Evolutionary conservation across 2,113 vertebrate species (phyloP).

Genomic region (Epinephelus moara): DNA sequence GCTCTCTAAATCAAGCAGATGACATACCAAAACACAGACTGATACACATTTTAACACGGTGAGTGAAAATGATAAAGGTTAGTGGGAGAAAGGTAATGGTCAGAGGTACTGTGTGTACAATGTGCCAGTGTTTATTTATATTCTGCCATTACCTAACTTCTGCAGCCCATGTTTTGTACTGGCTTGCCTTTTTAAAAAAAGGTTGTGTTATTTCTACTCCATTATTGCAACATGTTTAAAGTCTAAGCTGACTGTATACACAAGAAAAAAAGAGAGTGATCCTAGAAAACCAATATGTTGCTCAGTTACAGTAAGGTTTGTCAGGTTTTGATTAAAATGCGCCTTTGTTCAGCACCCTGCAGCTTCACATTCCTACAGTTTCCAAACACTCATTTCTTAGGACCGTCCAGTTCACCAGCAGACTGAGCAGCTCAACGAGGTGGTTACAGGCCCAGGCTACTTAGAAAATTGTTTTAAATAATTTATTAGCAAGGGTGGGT

Average conservation of each 20-base stretch:
- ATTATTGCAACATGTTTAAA: background rate
- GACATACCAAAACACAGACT: background rate
- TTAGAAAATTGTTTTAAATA: background rate
- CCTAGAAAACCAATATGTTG: background rate
- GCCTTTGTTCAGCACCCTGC: conserved; percentile 5
- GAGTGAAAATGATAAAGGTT: conserved; percentile 33
- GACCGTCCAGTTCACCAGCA: background rate
- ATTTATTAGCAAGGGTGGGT: background rate
- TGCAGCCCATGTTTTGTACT: background rate
- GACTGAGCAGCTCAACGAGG: background rate
- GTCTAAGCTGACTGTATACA: background rate
- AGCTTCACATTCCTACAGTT: conserved; percentile 2
- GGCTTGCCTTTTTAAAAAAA: background rate
- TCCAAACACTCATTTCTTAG: background rate
- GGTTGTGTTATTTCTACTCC: background rate
- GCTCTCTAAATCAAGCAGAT: background rate
- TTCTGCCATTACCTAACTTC: conserved; percentile 23
- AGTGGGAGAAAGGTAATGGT: conserved; percentile 36
- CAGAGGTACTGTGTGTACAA: background rate
- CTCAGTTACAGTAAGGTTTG: background rate
- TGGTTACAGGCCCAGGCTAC: background rate
- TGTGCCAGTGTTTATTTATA: conserved; percentile 32
- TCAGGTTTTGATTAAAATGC: background rate
- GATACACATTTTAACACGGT: background rate
- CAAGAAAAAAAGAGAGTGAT: background rate